Evolutionary conservation across 2,113 vertebrate species (phyloP).

Genomic region (Phalacrocorax carbo): DNA sequence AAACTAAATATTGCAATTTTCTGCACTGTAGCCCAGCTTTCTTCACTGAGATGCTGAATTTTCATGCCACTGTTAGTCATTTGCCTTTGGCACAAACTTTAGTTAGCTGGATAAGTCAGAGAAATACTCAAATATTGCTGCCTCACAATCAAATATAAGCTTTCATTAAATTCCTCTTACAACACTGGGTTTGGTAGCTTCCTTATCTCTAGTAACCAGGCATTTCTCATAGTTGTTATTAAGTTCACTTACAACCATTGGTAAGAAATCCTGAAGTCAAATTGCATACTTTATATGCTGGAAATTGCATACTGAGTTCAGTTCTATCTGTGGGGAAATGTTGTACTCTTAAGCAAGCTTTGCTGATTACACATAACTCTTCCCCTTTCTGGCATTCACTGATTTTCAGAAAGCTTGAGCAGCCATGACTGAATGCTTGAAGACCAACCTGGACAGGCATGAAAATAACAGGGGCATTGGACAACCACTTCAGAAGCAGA

Average conservation of each 20-base stretch:
- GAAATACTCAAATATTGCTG: background rate
- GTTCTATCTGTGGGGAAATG: background rate
- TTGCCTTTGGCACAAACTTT: constrained; percentile 13
- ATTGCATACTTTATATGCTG: background rate
- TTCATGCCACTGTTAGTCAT: background rate
- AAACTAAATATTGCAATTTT: background rate
- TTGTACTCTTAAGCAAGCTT: background rate
- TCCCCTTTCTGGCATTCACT: background rate
- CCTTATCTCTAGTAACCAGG: constrained; percentile 26
- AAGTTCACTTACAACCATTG: background rate
- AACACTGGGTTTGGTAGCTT: background rate
- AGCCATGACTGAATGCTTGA: background rate
- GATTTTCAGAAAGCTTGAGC: background rate
- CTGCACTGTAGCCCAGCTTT: background rate
- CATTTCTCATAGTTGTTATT: background rate
- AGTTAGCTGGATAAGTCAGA: background rate
- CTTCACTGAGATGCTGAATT: background rate
- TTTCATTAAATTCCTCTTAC: constrained; percentile 16
- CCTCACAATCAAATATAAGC: background rate
- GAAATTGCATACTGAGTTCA: background rate
- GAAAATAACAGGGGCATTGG: background rate
- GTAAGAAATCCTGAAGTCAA: constrained; percentile 13
- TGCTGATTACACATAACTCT: background rate
- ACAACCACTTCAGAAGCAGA: background rate
- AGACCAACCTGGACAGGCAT: background rate